A percentile compares a stretch with the other conserved stretches of the same genome.
Evolutionary conservation across 2,888 invertebrate species (phyloP).

Genomic region (Morpho achilles): DNA sequence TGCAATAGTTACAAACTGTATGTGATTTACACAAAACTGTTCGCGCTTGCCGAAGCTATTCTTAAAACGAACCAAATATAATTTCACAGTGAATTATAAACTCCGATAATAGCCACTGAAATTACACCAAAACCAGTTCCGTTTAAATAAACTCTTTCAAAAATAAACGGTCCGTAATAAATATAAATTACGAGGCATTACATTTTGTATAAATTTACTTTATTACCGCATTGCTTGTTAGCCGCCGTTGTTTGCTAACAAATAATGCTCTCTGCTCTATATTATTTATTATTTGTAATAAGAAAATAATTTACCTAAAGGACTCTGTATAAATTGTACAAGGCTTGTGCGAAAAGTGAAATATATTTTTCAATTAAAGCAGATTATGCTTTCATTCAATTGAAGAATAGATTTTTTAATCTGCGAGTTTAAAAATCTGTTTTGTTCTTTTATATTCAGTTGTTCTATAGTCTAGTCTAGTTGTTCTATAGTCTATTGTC

Average conservation of each 20-base stretch:
- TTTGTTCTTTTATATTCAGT: too few relatives aligned
- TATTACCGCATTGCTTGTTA: constrained; percentile 22
- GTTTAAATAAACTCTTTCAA: constrained; percentile 22
- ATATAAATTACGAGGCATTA: constrained; percentile 23
- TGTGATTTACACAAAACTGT: too few relatives aligned
- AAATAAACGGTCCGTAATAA: constrained; percentile 21
- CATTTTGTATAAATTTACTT: constrained; percentile 24
- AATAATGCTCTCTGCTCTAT: constrained; percentile 11
- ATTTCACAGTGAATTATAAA: constrained; percentile 1
- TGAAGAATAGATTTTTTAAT: too few relatives aligned
- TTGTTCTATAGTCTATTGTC: too few relatives aligned
- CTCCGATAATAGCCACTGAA: constrained; percentile 1
- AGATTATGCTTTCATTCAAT: too few relatives aligned
- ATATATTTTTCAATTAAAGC: too few relatives aligned
- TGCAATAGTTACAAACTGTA: too few relatives aligned
- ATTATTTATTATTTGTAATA: constrained; percentile 2
- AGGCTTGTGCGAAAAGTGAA: too few relatives aligned
- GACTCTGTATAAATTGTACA: too few relatives aligned
- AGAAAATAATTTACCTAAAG: constrained; percentile 5
- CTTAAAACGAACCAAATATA: background rate
- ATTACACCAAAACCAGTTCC: constrained; percentile 16
- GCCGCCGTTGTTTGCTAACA: constrained; percentile 18
- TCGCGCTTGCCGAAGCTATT: too few relatives aligned
- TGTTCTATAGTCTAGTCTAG: too few relatives aligned
- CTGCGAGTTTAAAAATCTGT: too few relatives aligned